Evolutionary conservation across 2,113 vertebrate genomes (phyloP).

Genomic region (Trachemys scripta): DNA sequence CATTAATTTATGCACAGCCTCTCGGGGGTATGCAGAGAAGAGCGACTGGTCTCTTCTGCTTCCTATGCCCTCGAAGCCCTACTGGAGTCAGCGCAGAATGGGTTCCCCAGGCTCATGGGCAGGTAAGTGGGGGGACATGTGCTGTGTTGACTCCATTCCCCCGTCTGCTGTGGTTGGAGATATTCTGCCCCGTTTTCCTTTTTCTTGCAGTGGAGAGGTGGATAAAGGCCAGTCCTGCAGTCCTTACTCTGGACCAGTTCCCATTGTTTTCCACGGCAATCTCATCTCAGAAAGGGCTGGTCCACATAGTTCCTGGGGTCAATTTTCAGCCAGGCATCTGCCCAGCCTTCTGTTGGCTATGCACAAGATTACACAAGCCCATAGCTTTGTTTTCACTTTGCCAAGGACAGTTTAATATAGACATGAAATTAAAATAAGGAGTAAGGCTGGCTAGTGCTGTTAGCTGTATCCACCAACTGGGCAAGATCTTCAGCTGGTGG

Average conservation of each 20-base stretch:
- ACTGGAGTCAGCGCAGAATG: neutral
- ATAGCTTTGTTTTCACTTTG: neutral
- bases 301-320: neutral
- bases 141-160: neutral
- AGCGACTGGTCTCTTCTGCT: neutral
- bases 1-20: neutral
- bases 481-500: no score
- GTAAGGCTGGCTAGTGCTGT: neutral
- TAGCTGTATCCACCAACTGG: neutral
- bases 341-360: neutral
- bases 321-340: neutral
- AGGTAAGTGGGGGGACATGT: neutral
- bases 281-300: slow-evolving; percentile 36
- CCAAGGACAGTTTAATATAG: neutral
- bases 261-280: neutral
- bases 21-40: neutral
- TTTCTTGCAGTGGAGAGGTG: rapidly evolving
- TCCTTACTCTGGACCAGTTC: neutral
- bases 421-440: neutral
- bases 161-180: neutral
- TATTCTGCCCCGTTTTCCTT: neutral
- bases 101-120: rapidly evolving
- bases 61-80: neutral
- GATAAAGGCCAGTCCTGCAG: neutral
- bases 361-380: neutral